Percentiles rank a stretch among this genome's conserved stretches.
These are phyloP conservation scores for Meloidogyne exigua DNA, from an alignment of 1,140 invertebrate species.

Conservation along the genomic window DNA sequence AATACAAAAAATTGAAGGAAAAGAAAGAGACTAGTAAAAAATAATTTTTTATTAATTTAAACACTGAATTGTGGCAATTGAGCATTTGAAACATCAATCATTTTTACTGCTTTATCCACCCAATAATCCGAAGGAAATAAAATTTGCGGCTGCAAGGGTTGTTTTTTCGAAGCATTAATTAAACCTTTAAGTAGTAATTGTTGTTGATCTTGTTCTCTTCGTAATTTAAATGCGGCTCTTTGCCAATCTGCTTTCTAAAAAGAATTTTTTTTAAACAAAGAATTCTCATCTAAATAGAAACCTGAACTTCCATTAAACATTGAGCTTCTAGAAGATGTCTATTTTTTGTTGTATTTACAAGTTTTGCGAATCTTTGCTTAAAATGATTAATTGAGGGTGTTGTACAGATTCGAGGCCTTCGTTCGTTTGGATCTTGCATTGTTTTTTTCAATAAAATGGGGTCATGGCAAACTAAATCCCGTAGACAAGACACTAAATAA, in stretches of 20 bases:
- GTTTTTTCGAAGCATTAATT: not conserved
- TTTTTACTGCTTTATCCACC: slow-evolving; percentile 1
- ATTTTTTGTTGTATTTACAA: slow-evolving; percentile 29
- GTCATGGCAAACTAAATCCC: slow-evolving; percentile 26
- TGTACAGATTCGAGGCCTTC: slow-evolving; percentile 3
- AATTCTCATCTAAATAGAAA: not conserved
- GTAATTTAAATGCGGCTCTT: not conserved
- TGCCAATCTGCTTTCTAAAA: slow-evolving; percentile 14
- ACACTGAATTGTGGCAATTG: not conserved
- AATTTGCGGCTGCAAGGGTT: not conserved
- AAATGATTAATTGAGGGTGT: slow-evolving; percentile 8
- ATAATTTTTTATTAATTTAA: too few relatives aligned
- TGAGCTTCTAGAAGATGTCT: slow-evolving; percentile 30
- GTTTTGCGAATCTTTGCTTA: slow-evolving; percentile 13
- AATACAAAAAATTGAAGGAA: too few relatives aligned
- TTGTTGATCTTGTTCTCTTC: slow-evolving; percentile 9
- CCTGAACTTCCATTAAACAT: slow-evolving; percentile 18
- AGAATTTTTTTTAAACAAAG: too few relatives aligned
- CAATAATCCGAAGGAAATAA: not conserved
- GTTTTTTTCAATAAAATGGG: slow-evolving; percentile 13
- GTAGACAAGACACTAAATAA: slow-evolving; percentile 19
- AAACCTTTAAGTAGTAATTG: slow-evolving; percentile 15
- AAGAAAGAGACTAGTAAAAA: too few relatives aligned
- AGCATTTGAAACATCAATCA: slow-evolving; percentile 3
- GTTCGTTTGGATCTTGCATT: not conserved